Conservation (phyloP, 2,888 invertebrate genomes). For the Zootermopsis nevadensis region DNA sequence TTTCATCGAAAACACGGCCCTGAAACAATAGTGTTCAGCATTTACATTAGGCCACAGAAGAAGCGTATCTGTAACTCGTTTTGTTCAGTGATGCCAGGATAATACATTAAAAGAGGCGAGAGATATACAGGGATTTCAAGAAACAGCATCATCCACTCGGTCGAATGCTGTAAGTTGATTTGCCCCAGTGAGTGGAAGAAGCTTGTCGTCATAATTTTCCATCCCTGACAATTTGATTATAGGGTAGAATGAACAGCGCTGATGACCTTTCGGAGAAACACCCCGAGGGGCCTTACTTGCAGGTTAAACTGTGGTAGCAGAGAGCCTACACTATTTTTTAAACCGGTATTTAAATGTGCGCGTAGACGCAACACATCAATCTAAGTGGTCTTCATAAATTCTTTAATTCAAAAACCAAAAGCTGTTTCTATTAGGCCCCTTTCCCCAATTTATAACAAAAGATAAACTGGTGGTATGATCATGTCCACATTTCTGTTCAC, state of each 20-base stretch:
- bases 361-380: neutral
- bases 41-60: neutral
- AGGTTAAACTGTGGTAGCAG: neutral
- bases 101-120: slow-evolving; percentile 21
- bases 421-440: too few relatives aligned
- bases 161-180: slow-evolving; percentile 40
- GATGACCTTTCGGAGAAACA: slow-evolving; percentile 47
- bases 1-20: neutral
- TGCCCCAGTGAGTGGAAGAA: slow-evolving; percentile 39
- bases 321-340: neutral
- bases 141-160: slow-evolving; percentile 39
- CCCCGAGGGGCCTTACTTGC: slow-evolving; percentile 22
- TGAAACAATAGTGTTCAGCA: neutral
- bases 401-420: neutral
- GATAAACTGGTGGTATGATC: too few relatives aligned
- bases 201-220: slow-evolving; percentile 50
- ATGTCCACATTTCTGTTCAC: too few relatives aligned
- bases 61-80: slow-evolving; percentile 9
- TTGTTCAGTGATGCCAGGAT: slow-evolving; percentile 34
- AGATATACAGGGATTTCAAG: slow-evolving; percentile 21
- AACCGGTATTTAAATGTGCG: slow-evolving; percentile 10
- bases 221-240: slow-evolving; percentile 51
- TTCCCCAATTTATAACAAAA: too few relatives aligned
- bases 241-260: slow-evolving; percentile 46
- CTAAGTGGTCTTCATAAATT: slow-evolving; percentile 14